Evolutionary conservation across 2,797 vertebrate genomes (phyloP), one percentile per base, ranked within the genome.

Genomic region (Phataginus tetradactyla): DNA sequence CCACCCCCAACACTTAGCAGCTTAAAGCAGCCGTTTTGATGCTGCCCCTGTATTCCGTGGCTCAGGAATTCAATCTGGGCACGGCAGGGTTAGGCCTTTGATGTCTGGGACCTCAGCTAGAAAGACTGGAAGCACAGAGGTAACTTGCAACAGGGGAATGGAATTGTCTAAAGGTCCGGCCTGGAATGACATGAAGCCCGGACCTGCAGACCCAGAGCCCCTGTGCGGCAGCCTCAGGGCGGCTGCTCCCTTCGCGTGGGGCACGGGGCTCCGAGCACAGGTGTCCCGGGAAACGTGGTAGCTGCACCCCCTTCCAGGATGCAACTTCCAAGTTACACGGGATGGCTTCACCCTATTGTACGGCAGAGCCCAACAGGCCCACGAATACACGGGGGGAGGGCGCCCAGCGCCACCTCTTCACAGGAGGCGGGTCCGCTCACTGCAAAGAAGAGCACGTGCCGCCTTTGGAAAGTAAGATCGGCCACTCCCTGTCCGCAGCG

Each of bases 301-400:
- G 23, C 29, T 5, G 0, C 21, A 4, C 4, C 45, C 13, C 66
- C 61, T 21, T 59, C 21, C 12, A 15, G 69, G 37, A 42, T 14
- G 20, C 9, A 71, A 66, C 21, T 37, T 4, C 6, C 23, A 53
- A 42, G 74, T 27, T 29, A 53, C 13, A 0, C 7, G 10, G 42
- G 8, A 37, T 32, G 34, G 3, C 6, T 34, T 80, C 27, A 1
- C 49, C 78, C 34, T 14, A 18, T 34, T 23, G 69, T 88, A 7
- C 6, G 13, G 59, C 53, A 86, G 61, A 71, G 37, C 57, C 42
- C 18, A 29, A 14, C 9, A 55, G 61, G 21, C 32, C 49, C 63
- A 25, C 18, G 34, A 0, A 9, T 7, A 27, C 12, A 0, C 21
- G 9, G 45, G 11, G 11, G 66, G 32, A 79, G 18, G 15, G 21